Conservation (phyloP, 2,888 invertebrate genomes). For the Stenurella melanura region DNA sequence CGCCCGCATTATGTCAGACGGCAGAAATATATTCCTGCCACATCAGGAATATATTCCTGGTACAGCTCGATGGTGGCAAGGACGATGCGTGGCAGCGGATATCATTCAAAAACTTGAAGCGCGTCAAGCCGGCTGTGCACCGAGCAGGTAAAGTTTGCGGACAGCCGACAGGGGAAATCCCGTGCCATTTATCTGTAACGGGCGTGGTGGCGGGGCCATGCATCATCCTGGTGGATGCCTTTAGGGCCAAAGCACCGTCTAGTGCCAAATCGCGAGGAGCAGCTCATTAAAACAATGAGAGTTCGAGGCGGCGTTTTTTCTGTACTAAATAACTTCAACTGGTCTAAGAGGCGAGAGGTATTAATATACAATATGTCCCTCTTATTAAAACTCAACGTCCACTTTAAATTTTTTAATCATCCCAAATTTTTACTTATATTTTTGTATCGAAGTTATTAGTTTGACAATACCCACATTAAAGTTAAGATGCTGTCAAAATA, state of each 20-base stretch:
- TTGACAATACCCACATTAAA: too few relatives aligned
- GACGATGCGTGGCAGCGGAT: neutral
- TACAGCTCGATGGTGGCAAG: neutral
- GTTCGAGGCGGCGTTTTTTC: neutral
- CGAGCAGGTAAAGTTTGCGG: conserved; percentile 52
- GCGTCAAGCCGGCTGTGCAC: conserved; percentile 21
- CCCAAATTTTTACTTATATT: too few relatives aligned
- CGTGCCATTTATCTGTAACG: conserved; percentile 29
- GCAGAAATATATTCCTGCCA: conserved; percentile 7
- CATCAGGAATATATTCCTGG: conserved; percentile 15
- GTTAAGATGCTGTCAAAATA: too few relatives aligned
- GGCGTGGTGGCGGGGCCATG: conserved; percentile 29
- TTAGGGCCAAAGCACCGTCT: conserved; percentile 17
- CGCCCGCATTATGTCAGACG: conserved; percentile 11
- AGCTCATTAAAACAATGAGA: conserved; percentile 22
- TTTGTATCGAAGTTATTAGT: too few relatives aligned
- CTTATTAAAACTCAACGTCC: too few relatives aligned
- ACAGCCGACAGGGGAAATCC: conserved; percentile 57
- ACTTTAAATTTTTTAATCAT: too few relatives aligned
- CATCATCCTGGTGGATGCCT: conserved; percentile 22
- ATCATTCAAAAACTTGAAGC: conserved; percentile 22
- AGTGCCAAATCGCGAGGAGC: conserved; percentile 29
- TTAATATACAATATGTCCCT: too few relatives aligned
- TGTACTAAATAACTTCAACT: neutral
- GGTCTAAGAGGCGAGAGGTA: neutral